Conservation (phyloP, 2,888 invertebrate genomes). For the Xanthia icteritia region DNA sequence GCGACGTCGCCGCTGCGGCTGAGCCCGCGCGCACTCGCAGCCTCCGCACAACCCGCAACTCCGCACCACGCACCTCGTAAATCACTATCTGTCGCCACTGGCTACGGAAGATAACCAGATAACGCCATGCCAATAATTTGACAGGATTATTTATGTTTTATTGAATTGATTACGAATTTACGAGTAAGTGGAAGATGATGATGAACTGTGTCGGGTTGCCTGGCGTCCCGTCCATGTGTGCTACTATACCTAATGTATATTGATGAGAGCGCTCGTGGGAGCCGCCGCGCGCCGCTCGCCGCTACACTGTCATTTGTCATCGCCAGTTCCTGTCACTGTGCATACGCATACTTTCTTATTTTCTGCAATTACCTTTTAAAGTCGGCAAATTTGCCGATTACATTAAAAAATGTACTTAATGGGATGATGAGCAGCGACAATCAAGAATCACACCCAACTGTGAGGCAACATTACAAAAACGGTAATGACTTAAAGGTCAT, state of each 20-base stretch:
- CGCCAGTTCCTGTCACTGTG: conserved; percentile 85
- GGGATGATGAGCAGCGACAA: conserved; percentile 78
- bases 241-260: conserved; percentile 79
- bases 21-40: conserved; percentile 51
- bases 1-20: conserved; percentile 72
- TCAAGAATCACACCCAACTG: conserved; percentile 69
- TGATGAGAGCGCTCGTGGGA: conserved; percentile 85
- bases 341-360: conserved; percentile 85
- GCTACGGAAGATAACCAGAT: conserved; percentile 64
- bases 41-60: conserved; percentile 50
- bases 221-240: conserved; percentile 59
- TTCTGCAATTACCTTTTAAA: conserved; percentile 87
- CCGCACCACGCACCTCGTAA: conserved; percentile 58
- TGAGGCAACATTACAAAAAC: conserved; percentile 40
- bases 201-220: conserved; percentile 59
- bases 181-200: conserved; percentile 61
- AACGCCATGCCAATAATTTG: conserved; percentile 68
- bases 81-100: conserved; percentile 66
- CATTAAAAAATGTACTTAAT: conserved; percentile 73
- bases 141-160: conserved; percentile 67
- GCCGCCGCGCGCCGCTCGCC: conserved; percentile 70
- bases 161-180: conserved; percentile 68
- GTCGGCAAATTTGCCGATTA: conserved; percentile 83
- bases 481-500: conserved; percentile 55
- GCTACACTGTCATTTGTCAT: conserved; percentile 86